Evolutionary conservation across 2,113 vertebrate species (phyloP), one percentile per base, ranked within the genome.

Genomic region (Mastomys natalensis): DNA sequence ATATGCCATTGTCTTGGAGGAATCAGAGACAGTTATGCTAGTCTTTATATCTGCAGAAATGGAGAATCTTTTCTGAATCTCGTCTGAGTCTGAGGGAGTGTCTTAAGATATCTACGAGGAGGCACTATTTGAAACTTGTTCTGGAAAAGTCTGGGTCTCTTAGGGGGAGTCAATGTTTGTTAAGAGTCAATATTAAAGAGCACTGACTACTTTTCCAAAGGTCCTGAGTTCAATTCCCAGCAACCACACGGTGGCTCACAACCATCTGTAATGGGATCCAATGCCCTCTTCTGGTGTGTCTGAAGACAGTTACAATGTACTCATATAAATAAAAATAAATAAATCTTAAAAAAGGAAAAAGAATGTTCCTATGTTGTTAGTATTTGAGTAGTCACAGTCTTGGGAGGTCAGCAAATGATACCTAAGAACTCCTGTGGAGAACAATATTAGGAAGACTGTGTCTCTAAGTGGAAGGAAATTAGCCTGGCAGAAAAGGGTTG

Each of bases 1-100:
- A 94, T 66, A 95, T 87, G 92, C 90, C 80, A n/a, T 51, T 89
- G 48, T 53, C 95, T 87, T 55, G 21, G 53, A 82, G 55, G 89
- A 92, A 72, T 74, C 55, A 78, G 91, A 89, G 73, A 89, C 86
- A 86, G 70, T 74, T 40, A 68, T 0, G 66, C 66, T 68, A 73
- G 76, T 53, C 73, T 96, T 97, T 95, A 43, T 73, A 62, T 26
- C 31, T 70, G 26, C 4, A 95, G 53, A 88, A 90, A 55, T 40
- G 22, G 78, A 76, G 68, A 74, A 34, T 60, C 87, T 96, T 62
- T 95, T 37, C 24, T 94, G 82, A 96, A 40, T 81, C 26, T 68
- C n/a, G 1, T 92, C 66, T 78, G 90, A 43, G 62, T 92, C 53
- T 78, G 92, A 68, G 62, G 85, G 80, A 60, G 76, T 58, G 51